Percentiles rank a stretch among this genome's conserved stretches.
Conservation (phyloP, 2,797 vertebrate species). For the Chaenodraco wilsoni region DNA sequence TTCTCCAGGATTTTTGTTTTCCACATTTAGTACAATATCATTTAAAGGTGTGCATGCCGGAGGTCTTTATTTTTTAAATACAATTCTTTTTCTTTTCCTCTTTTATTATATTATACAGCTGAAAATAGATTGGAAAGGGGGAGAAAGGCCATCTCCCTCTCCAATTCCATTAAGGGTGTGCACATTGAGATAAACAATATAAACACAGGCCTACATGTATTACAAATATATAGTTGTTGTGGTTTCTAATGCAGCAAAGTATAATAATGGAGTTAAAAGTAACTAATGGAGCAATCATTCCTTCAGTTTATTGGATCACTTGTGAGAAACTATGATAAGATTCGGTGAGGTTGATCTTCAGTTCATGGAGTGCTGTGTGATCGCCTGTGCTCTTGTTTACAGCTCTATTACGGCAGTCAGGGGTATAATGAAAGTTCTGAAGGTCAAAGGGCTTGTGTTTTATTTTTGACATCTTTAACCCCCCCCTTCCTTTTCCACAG, state of each 20-base stretch:
- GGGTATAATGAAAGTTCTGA: neutral
- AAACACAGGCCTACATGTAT: neutral
- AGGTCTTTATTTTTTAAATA: too few species aligned
- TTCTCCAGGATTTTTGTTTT: too few species aligned
- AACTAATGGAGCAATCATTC: neutral
- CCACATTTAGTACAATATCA: neutral
- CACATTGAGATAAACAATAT: neutral
- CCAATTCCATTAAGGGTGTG: neutral
- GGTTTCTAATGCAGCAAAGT: neutral
- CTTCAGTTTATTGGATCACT: conserved; percentile 2
- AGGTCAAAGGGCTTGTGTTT: conserved; percentile 10
- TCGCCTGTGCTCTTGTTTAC: neutral
- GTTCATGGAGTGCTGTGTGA: neutral
- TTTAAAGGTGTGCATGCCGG: neutral
- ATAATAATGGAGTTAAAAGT: neutral
- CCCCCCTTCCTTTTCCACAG: conserved; percentile 53
- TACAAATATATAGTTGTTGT: neutral
- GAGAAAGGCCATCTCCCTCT: neutral
- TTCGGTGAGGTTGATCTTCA: conserved; percentile 6
- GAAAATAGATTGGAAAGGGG: too few species aligned
- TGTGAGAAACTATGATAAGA: neutral
- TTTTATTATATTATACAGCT: too few species aligned
- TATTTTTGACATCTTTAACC: neutral
- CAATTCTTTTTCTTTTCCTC: too few species aligned
- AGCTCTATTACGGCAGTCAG: neutral